These are phyloP conservation scores for Masticophis lateralis DNA, from an alignment of 2,797 vertebrate genomes.

Conservation along the genomic window DNA sequence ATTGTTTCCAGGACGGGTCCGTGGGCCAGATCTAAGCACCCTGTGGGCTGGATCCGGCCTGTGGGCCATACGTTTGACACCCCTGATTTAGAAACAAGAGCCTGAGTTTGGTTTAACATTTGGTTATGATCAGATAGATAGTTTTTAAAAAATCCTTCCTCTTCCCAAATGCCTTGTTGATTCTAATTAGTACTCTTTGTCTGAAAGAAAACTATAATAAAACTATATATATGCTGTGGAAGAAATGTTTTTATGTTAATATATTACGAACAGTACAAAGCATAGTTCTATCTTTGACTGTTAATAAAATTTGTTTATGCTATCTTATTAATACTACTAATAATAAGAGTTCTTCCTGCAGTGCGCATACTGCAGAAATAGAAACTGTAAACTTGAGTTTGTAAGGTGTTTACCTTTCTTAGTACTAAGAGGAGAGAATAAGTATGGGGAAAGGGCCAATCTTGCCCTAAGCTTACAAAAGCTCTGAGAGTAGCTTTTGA, in stretches of 20 bases:
- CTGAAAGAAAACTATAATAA: not conserved
- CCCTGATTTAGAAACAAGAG: not conserved
- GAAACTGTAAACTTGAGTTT: not conserved
- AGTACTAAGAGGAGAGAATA: not conserved
- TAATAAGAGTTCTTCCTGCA: not conserved
- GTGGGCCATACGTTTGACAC: too few relatives aligned
- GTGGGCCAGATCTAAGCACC: too few relatives aligned
- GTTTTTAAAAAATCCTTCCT: not conserved
- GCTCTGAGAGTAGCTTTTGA: not conserved
- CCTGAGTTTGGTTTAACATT: not conserved
- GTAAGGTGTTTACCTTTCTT: not conserved
- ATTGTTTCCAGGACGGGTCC: too few relatives aligned
- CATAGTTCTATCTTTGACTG: not conserved
- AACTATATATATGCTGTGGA: not conserved
- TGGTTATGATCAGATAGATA: not conserved
- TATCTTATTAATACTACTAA: not conserved
- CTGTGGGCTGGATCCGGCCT: too few relatives aligned
- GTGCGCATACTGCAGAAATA: not conserved
- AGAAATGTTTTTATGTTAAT: not conserved
- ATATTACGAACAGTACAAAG: not conserved
- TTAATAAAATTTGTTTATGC: not conserved
- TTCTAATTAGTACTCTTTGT: not conserved
- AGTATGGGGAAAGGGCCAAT: not conserved
- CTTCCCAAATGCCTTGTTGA: not conserved
- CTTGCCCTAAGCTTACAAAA: not conserved